Evolutionary conservation across 2,888 invertebrate genomes (phyloP), one percentile per base, ranked within the genome.

Genomic region (Perizoma affinitatum): DNA sequence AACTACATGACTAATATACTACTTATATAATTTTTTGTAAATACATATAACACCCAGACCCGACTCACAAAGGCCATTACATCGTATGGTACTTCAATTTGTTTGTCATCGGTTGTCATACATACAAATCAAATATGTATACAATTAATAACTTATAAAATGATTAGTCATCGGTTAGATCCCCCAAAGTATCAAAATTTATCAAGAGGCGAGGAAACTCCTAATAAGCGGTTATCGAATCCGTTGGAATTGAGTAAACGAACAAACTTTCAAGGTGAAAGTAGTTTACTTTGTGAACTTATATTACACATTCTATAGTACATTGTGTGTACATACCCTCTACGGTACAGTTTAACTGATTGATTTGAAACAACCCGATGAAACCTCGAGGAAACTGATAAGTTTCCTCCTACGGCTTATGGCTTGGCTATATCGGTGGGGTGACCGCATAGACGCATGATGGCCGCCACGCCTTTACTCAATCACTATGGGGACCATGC

Each of bases 391-490:
- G n/a, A n/a, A n/a, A n/a, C n/a, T 73, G 73, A 75, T 80, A 80
- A 72, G 73, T 75, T 74, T 69, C 75, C 71, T 73, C 71, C 73
- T 74, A 71, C 74, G 68, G 69, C 59, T 69, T 73, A 72, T 72
- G 65, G 65, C 67, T 72, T 67, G 69, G 74, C 70, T 80, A 78
- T 81, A 82, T 80, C 78, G 73, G 71, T 71, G 67, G 72, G 78
- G 78, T 83, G 84, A 80, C 82, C 80, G 79, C 79, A 83, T 83
- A 75, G 74, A 71, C 74, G 78, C 76, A 73, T 76, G 76, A 78
- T 79, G 75, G 80, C 73, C 66, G 84, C 86, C 88, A 78, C 90
- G 79, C 89, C 89, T 85, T 78, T 79, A 22, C 82, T 82, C 84
- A 87, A 87, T 89, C 89, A 86, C 84, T 80, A 76, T 76, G 73